Conservation (phyloP, 2,888 invertebrate genomes). For the Drosophila prolongata region DNA sequence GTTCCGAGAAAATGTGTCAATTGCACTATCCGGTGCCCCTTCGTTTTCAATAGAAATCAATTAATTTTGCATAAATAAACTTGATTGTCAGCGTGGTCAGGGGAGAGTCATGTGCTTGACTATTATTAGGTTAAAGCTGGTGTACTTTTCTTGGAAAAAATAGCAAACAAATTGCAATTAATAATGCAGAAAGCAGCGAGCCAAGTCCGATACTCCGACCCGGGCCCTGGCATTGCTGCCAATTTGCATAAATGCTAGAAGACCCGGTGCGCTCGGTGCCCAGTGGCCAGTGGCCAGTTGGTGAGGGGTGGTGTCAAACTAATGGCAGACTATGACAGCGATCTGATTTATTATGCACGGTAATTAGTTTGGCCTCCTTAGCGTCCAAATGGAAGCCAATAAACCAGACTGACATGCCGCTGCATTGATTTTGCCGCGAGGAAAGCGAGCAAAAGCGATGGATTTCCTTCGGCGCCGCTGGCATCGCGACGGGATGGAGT, state of each 20-base stretch:
- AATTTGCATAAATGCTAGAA: constrained; percentile 75
- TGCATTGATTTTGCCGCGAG: constrained; percentile 60
- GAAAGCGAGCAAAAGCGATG: constrained; percentile 18
- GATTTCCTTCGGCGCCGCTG: constrained; percentile 17
- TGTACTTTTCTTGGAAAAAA: constrained; percentile 57
- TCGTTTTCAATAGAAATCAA: constrained; percentile 68
- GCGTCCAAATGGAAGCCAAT: constrained; percentile 51
- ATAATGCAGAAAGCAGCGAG: constrained; percentile 57
- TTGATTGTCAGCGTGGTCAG: constrained; percentile 33
- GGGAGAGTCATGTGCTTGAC: constrained; percentile 17
- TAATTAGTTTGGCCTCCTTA: constrained; percentile 78
- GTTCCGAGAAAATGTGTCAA: constrained; percentile 55
- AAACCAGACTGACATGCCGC: constrained; percentile 51
- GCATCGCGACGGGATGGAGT: constrained; percentile 31
- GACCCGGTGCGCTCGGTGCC: constrained; percentile 4
- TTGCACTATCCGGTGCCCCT: constrained; percentile 41
- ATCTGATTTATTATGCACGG: constrained; percentile 74
- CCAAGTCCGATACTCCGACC: constrained; percentile 26
- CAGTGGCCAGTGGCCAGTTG: neutral
- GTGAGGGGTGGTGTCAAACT: constrained; percentile 58
- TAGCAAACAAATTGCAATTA: constrained; percentile 69
- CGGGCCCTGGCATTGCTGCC: constrained; percentile 34
- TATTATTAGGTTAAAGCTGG: constrained; percentile 57
- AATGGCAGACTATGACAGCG: constrained; percentile 73
- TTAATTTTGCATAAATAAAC: constrained; percentile 71